Evolutionary conservation across 2,888 invertebrate species (phyloP), one percentile per base, ranked within the genome.

Genomic region (Ectobius pallidus): DNA sequence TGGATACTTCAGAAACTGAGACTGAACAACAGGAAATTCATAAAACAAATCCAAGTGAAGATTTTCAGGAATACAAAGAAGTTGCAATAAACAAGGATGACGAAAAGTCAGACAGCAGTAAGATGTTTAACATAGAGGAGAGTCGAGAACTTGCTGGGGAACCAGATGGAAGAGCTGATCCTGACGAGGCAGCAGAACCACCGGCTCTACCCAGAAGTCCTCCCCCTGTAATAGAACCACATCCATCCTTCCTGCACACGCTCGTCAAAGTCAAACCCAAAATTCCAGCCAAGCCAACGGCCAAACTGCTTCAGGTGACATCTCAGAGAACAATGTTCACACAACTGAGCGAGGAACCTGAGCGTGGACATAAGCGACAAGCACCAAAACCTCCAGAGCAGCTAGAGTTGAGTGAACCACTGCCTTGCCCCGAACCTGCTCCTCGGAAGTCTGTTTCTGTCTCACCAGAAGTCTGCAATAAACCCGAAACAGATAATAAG

Each of bases 111-210:
- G n/a, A n/a, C n/a, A n/a, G n/a, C n/a, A n/a, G n/a, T n/a, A n/a
- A 75, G 18, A 68, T 73, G 46, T 71, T 73, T 32, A 32, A 67
- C 9, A 46, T 65, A 16, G 89, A 89, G 67, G 85, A 87, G 75
- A 92, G 91, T 80, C 86, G 94, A 32, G 94, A 94, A 79, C 83
- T 91, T 77, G 94, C 93, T 9, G 94, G 94, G 9, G 94, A 93
- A 79, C 94, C 94, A 0, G 94, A 94, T 79, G 94, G 94, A n/a
- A 88, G 92, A 78, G 93, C 94, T 16, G 94, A 94, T 83, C 92
- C 93, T 0, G 93, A 92, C 79, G 90, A 91, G 52, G 83, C 86
- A 1, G 85, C 85, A 27, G 91, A 90, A 81, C 89, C 91, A 0
- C 90, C 92, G 0, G 90, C 89, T 3, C 81, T 93, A 72, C 92